Conservation (phyloP, 2,888 invertebrate species). For the Germaria angustata region DNA sequence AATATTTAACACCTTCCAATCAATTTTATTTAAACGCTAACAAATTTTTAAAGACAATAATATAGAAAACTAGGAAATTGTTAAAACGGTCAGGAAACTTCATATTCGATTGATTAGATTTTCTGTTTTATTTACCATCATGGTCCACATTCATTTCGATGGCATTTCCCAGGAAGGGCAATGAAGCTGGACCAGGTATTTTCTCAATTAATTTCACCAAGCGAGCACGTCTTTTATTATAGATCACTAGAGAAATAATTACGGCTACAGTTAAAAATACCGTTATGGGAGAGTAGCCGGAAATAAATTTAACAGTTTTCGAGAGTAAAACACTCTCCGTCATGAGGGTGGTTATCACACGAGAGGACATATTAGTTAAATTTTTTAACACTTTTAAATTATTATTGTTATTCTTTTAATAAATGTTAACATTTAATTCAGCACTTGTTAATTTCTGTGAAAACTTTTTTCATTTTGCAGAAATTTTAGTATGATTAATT, state of each 20-base stretch:
- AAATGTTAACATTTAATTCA: not conserved
- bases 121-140: slow-evolving; percentile 80
- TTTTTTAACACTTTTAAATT: slow-evolving; percentile 8
- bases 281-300: slow-evolving; percentile 78
- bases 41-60: not conserved
- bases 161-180: slow-evolving; percentile 83
- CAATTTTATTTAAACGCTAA: slow-evolving; percentile 12
- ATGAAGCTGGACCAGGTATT: slow-evolving; percentile 83
- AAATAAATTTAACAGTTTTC: slow-evolving; percentile 73
- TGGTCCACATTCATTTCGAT: slow-evolving; percentile 83
- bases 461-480: not conserved
- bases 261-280: slow-evolving; percentile 73
- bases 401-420: not conserved
- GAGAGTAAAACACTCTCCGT: slow-evolving; percentile 77
- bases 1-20: slow-evolving; percentile 42
- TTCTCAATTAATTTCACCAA: slow-evolving; percentile 81
- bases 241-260: slow-evolving; percentile 74
- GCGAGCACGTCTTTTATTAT: slow-evolving; percentile 77
- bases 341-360: slow-evolving; percentile 74
- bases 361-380: slow-evolving; percentile 74
- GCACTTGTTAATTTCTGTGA: not conserved
- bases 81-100: slow-evolving; percentile 36
- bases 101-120: not conserved
- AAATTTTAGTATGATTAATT: not conserved
- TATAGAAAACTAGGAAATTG: not conserved